Evolutionary conservation across 2,888 invertebrate species (phyloP), one percentile per base, ranked within the genome.

Genomic region (Polydrusus pterygomalis): DNA sequence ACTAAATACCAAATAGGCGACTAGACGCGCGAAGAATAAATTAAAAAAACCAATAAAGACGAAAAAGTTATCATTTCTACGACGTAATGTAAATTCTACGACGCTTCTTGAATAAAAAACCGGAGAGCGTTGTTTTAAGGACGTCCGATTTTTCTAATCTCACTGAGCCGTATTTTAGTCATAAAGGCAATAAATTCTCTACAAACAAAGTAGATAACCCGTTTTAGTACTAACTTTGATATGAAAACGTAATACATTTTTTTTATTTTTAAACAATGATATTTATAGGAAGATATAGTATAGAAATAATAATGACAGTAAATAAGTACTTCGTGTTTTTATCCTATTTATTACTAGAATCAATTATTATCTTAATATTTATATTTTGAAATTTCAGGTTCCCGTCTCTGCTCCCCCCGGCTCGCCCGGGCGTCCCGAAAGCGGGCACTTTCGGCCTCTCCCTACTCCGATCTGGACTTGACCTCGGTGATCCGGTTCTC

Each of bases 401-500:
- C 92, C 13, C 90, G 94, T 78, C 87, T 94, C 77, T 92, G 93
- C 80, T 94, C 94, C 86, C 94, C 95, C 8, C 84, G 88, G 38
- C 86, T 87, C 47, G 82, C 87, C 69, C 87, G 90, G 25, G 88
- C 89, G 75, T 92, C 93, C 70, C 92, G 98, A 49, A 98, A 98
- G 87, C 90, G 98, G 78, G 97, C 98, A 0, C 91, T 98, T 1
- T 97, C 97, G 74, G 96, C 96, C 86, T 98, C 98, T 13, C 96
- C 96, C 0, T 97, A 98, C 87, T 97, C 97, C 0, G 98, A 98
- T 72, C 95, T 97, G 80, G 98, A 98, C 89, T 93, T 98, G 85
- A 97, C 97, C 84, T 97, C 97, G 70, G 95, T 98, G 91, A 98
- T 98, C 81, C 92, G 98, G 76, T 97, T 97, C 82, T 97, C 97